phyloP scores from a whole-genome alignment of 2,113 vertebrate species.

The Microcebus murinus region DNA sequence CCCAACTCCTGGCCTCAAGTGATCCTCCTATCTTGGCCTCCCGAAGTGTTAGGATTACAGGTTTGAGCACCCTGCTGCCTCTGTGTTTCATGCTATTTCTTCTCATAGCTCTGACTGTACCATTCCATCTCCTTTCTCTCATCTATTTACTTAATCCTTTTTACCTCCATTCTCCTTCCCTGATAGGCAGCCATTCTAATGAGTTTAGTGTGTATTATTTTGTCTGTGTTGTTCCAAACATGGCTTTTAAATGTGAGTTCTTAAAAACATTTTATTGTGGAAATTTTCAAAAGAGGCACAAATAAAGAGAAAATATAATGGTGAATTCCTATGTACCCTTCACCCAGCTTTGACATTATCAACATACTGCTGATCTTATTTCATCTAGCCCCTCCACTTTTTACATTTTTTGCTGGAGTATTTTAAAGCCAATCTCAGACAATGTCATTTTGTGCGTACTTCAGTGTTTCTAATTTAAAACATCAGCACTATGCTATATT shows the following conservation, averaged over 20 bases:
- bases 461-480: not conserved
- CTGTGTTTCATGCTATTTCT: not conserved
- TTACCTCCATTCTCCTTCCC: not conserved
- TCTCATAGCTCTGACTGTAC: not conserved
- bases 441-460: not conserved
- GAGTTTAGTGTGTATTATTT: constrained; percentile 2
- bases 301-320: not conserved
- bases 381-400: not conserved
- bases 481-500: not conserved
- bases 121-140: not conserved
- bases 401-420: not conserved
- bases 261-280: not conserved
- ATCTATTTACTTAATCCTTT: not conserved
- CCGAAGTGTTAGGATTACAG: not conserved
- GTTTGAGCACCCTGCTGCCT: not conserved
- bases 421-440: constrained; percentile 20
- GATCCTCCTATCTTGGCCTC: not conserved
- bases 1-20: not conserved
- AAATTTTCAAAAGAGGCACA: not conserved
- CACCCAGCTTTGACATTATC: not conserved
- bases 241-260: not conserved
- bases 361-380: not conserved
- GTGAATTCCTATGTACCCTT: not conserved
- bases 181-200: not conserved
- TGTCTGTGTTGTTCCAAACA: not conserved